Evolutionary conservation across 2,888 invertebrate genomes (phyloP).

Genomic region (Ochropleura leucogaster): DNA sequence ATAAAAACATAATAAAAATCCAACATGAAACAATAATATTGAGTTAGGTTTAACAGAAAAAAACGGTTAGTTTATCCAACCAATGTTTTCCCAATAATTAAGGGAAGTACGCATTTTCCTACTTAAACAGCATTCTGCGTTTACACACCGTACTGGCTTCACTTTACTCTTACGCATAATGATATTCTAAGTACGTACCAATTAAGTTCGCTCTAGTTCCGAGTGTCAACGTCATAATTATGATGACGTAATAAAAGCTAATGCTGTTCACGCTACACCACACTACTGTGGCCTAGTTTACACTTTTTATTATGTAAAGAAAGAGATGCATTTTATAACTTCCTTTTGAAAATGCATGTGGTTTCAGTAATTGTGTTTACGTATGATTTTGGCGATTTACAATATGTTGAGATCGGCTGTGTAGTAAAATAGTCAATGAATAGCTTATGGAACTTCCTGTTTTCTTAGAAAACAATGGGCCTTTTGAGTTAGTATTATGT

Average conservation of each 20-base stretch:
- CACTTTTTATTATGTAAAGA: conserved; percentile 32
- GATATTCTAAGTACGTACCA: conserved; percentile 10
- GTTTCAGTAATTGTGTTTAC: conserved; percentile 11
- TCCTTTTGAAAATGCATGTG: conserved; percentile 24
- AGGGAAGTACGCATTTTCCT: background rate
- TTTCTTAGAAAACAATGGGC: conserved; percentile 9
- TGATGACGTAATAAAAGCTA: conserved; percentile 53
- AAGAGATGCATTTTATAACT: conserved; percentile 39
- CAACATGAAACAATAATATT: background rate
- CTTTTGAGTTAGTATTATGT: background rate
- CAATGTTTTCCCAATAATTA: background rate
- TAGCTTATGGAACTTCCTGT: conserved; percentile 15
- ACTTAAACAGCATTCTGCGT: background rate
- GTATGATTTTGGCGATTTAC: conserved; percentile 22
- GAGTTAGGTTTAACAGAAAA: background rate
- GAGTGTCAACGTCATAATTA: conserved; percentile 41
- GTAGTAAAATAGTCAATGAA: background rate
- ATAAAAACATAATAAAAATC: background rate
- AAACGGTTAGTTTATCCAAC: background rate
- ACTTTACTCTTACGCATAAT: conserved; percentile 11
- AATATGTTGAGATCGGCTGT: conserved; percentile 29
- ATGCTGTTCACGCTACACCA: conserved; percentile 46
- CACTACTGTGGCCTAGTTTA: conserved; percentile 39
- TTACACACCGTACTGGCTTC: background rate
- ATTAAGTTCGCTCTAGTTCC: conserved; percentile 53